Evolutionary conservation across 2,888 invertebrate genomes (phyloP).

Genomic region (Epirrhoe tristata): DNA sequence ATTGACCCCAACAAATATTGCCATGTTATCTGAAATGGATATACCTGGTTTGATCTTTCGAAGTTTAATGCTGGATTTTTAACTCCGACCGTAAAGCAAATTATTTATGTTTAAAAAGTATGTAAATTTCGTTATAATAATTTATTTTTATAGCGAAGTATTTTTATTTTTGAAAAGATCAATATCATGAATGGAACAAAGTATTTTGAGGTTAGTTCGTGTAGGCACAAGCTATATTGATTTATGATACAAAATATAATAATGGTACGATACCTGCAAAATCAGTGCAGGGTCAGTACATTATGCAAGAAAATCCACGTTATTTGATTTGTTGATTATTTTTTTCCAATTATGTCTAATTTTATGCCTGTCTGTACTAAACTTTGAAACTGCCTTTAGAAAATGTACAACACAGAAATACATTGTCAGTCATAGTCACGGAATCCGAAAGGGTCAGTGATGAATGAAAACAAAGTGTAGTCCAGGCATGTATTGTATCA

Average conservation of each 20-base stretch:
- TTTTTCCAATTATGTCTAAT: constrained; percentile 17
- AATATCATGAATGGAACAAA: background rate
- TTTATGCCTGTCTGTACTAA: background rate
- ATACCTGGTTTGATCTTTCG: constrained; percentile 21
- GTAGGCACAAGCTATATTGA: background rate
- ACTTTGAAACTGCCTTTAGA: background rate
- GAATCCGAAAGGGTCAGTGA: too few relatives aligned
- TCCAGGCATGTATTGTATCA: background rate
- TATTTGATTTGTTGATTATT: constrained; percentile 24
- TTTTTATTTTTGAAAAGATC: too few relatives aligned
- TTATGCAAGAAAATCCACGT: background rate
- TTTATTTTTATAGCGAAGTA: too few relatives aligned
- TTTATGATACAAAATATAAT: background rate
- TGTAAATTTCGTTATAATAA: background rate
- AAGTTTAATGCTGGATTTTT: constrained; percentile 21
- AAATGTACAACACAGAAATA: background rate
- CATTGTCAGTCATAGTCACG: background rate
- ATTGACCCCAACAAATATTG: background rate
- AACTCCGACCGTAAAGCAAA: background rate
- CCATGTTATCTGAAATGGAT: constrained; percentile 11
- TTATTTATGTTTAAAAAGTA: background rate
- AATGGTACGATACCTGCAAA: constrained; percentile 10
- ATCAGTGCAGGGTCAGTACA: constrained; percentile 19
- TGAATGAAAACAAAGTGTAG: background rate
- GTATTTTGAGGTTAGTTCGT: background rate